Evolutionary conservation across 1,140 invertebrate genomes (phyloP), one percentile per base, ranked within the genome.

Genomic region (Bradynema listronoti): DNA sequence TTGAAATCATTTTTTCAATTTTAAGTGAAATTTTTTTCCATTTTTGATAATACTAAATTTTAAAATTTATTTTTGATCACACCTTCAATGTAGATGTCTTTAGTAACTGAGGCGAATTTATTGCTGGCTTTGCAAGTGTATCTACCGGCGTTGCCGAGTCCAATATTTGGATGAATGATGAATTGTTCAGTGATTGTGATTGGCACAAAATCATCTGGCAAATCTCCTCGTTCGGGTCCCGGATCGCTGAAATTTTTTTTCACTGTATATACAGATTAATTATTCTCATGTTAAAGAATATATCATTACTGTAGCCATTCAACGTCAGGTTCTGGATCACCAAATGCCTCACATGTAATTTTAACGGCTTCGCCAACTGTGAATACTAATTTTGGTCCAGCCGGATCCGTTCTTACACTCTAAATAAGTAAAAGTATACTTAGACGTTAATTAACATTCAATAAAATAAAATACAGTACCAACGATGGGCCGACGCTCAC

Each of bases 121-220:
- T 78, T 78, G 45, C 56, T 63, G 50, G 68, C 74, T 34, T 63
- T 64, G 68, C 74, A 77, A 32, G 74, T 77, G 61, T 76, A 76
- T 9, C 68, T 41, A 34, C 74, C 74, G 39, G 71, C 68, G 39
- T 77, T 77, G 27, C 71, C 65, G 5, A 77, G 52, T 29, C 75
- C 76, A 25, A 77, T 68, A 24, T 52, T 54, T 22, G 74, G 74
- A 58, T 77, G 74, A 22, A 63, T 61, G 50, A 77, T 65, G 58
- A 76, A 78, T 53, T 78, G 75, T 53, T 77, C 74, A 14, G 72
- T 72, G 54, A 77, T 78, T 29, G 75, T 77, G 24, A 77, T 65
- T 14, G 74, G 74, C 24, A 72, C 65, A 62, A 63, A 77, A 54
- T 77, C 74, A 49, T 77, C 74, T 19, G 74, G 74, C n/a, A 77